Conservation (phyloP, 2,888 invertebrate genomes). For the Argyra leucocephala region DNA sequence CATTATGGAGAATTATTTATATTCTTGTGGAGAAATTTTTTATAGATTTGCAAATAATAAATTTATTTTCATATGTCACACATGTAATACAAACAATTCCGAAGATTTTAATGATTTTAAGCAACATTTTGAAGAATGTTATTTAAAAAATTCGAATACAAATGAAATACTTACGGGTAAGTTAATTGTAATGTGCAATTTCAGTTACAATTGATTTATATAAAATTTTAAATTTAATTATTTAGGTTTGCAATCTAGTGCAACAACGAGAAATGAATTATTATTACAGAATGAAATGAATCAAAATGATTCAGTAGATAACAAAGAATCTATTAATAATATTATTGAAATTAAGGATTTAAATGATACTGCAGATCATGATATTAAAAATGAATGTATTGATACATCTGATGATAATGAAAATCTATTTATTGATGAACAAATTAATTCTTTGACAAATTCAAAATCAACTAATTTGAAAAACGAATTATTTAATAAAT, state of each 20-base stretch:
- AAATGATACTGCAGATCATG: not conserved
- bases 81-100: not conserved
- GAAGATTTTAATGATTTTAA: slow-evolving; percentile 1
- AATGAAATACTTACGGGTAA: not conserved
- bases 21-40: not conserved
- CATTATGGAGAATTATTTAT: not conserved
- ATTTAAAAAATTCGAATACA: not conserved
- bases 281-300: too few species aligned
- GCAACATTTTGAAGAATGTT: not conserved
- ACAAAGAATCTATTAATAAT: too few species aligned
- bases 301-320: too few species aligned
- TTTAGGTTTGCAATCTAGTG: not conserved
- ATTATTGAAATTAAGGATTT: not conserved
- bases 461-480: not conserved
- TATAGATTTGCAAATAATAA: not conserved
- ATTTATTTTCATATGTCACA: not conserved
- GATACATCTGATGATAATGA: not conserved
- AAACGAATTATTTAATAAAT: not conserved
- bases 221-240: not conserved
- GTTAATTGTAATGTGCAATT: not conserved
- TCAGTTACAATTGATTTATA: not conserved
- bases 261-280: not conserved
- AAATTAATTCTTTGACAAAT: not conserved
- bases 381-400: not conserved
- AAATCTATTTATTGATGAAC: not conserved